Base-by-base conservation (phyloP, 2,888 invertebrate species). In the Lasius platythorax region DNA sequence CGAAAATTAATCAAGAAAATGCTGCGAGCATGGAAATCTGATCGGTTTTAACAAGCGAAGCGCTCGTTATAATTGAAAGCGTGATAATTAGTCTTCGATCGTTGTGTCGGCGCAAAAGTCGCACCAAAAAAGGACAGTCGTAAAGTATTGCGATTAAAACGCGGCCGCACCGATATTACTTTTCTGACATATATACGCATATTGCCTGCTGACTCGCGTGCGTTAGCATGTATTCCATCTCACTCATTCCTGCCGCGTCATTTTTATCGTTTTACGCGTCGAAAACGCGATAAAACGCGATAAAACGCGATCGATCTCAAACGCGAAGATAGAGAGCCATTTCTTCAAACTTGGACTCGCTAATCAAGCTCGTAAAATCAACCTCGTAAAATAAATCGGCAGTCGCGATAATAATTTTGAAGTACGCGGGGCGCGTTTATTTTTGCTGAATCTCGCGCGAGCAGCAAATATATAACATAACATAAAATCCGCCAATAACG, bases 61-160 rank as follows among this genome's bases (percentile, higher is more conserved):
- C 12, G 12, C 18, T 9, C 28, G 87, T 92, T 93, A 92, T 93
- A 92, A 93, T 92, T 91, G 91, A 92, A 92, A 92, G 89, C 88
- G 87, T 88, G 89, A 85, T 91, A 91, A 93, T 92, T 92, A 92
- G 90, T 74, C 56, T 85, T 87, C 67, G n/a, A 11, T 43, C 33
- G 33, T 1, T 33, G 50, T 33, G 67, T 8, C 23, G 33, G 23
- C 61, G 33, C 46, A 46, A 66, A 46, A 66, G 46, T 40, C 15
- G 28, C 46, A 81, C 18, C 53, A 53, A 15, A 81, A 83, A 68
- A 79, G 79, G 30, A 70, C 53, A 70, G 43, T 68, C 37, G 63
- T 23, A 58, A 83, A 81, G 28, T 72, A 73, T 73, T 61, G 61
- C 43, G 70, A 83, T 81, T 83, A 74, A 67, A 23, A 68, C 23